Conservation (phyloP, 2,113 vertebrate genomes). For the Scomber colias region DNA sequence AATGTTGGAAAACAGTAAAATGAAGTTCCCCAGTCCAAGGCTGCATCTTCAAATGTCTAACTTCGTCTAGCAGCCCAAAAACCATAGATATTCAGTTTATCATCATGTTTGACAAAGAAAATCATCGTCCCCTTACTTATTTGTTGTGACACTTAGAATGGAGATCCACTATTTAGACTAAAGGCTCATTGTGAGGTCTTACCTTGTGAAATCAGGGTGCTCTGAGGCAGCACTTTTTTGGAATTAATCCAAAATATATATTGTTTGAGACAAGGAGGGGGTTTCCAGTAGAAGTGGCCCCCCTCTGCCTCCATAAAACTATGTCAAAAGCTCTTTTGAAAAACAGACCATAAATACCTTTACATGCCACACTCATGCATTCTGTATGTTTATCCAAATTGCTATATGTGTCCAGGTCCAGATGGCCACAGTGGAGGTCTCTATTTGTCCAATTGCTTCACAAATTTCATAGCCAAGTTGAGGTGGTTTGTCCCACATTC, state of each 20-base stretch:
- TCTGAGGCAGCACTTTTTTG: neutral
- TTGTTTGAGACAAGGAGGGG: slow-evolving; percentile 17
- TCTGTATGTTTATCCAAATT: slow-evolving; percentile 21
- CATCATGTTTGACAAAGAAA: too few relatives aligned
- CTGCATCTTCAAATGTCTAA: too few relatives aligned
- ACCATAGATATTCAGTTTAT: too few relatives aligned
- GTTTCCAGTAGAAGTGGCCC: slow-evolving; percentile 32
- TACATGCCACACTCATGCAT: slow-evolving; percentile 8
- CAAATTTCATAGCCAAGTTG: slow-evolving; percentile 8
- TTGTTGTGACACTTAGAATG: neutral
- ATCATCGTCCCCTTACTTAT: too few relatives aligned
- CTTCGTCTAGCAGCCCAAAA: too few relatives aligned
- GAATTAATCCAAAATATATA: slow-evolving; percentile 36
- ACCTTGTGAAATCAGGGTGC: neutral
- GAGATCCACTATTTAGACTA: neutral
- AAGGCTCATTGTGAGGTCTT: neutral
- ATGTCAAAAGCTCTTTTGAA: slow-evolving; percentile 50
- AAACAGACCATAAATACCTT: slow-evolving; percentile 42
- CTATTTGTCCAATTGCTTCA: slow-evolving; percentile 4
- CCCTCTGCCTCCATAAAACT: slow-evolving; percentile 18
- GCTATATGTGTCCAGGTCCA: slow-evolving; percentile 18
- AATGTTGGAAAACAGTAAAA: too few relatives aligned
- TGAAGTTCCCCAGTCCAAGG: too few relatives aligned
- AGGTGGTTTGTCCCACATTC: neutral
- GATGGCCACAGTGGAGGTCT: slow-evolving; percentile 1